phyloP scores from a whole-genome alignment of 1,140 invertebrate genomes.

The Drosophila lowei region DNA sequence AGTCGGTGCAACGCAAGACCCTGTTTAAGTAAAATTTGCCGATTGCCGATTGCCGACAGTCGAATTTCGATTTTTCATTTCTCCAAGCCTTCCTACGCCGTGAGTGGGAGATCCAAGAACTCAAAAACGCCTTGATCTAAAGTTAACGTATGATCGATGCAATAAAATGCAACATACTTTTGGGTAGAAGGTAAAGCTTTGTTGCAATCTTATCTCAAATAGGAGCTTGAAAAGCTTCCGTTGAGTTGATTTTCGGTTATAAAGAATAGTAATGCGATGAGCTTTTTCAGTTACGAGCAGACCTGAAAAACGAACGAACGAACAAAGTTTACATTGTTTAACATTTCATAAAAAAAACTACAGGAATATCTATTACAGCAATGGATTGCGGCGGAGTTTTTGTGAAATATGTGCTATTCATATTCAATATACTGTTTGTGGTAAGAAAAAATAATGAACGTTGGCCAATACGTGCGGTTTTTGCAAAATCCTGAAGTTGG shows the following conservation, averaged over 20 bases:
- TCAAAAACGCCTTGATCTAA: too few relatives aligned
- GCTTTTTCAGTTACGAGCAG: constrained; percentile 10
- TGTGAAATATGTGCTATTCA: constrained; percentile 92
- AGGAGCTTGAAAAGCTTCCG: background rate
- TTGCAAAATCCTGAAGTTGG: constrained; percentile 1
- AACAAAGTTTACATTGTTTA: constrained; percentile 5
- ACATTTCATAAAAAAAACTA: background rate
- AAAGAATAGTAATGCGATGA: background rate
- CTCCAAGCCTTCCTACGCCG: too few relatives aligned
- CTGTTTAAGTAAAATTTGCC: too few relatives aligned
- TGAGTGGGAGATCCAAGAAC: too few relatives aligned
- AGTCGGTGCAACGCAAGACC: too few relatives aligned
- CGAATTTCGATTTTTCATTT: too few relatives aligned
- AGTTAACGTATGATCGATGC: too few relatives aligned
- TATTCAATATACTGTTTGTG: constrained; percentile 93
- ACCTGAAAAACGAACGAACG: too few relatives aligned
- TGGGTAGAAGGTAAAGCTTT: background rate
- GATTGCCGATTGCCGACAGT: too few relatives aligned
- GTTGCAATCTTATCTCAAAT: background rate
- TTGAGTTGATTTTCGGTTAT: constrained; percentile 1
- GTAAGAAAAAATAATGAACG: constrained; percentile 84
- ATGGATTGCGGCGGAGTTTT: constrained; percentile 89
- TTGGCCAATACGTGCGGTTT: background rate
- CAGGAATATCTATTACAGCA: constrained; percentile 3
- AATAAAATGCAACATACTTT: constrained; percentile 3